Evolutionary conservation across 2,888 invertebrate genomes (phyloP).

Genomic region (Lysandra bellargus): DNA sequence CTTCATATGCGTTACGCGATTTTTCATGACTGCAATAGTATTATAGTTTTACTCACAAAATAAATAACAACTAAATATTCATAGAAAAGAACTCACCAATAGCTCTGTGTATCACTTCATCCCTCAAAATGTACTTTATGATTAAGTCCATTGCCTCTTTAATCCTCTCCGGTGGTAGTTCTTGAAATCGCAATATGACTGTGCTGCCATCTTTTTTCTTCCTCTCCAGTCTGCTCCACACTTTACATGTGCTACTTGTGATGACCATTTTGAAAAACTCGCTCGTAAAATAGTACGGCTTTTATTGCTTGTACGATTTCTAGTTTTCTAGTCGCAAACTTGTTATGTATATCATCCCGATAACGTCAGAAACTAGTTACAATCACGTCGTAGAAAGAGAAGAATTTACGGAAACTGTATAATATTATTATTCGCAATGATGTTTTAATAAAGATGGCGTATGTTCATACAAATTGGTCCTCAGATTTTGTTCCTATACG

Average conservation of each 20-base stretch:
- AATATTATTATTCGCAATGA: too few relatives aligned
- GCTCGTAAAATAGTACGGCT: not conserved
- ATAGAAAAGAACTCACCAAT: conserved; percentile 23
- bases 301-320: not conserved
- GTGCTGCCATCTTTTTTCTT: conserved; percentile 31
- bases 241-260: conserved; percentile 8
- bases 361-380: too few relatives aligned
- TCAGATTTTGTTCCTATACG: too few relatives aligned
- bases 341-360: not conserved
- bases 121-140: conserved; percentile 26
- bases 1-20: too few relatives aligned
- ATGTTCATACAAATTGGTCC: too few relatives aligned
- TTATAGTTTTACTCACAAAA: too few relatives aligned
- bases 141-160: conserved; percentile 27
- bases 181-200: conserved; percentile 33
- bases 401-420: too few relatives aligned
- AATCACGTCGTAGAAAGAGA: too few relatives aligned
- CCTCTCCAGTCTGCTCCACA: conserved; percentile 29
- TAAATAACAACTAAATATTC: too few relatives aligned
- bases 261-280: not conserved
- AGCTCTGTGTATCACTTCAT: conserved; percentile 33
- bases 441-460: too few relatives aligned
- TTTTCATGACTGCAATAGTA: too few relatives aligned
- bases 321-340: not conserved
- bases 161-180: conserved; percentile 24